phyloP scores from a whole-genome alignment of 2,888 invertebrate species.

The Graphium colonna region DNA sequence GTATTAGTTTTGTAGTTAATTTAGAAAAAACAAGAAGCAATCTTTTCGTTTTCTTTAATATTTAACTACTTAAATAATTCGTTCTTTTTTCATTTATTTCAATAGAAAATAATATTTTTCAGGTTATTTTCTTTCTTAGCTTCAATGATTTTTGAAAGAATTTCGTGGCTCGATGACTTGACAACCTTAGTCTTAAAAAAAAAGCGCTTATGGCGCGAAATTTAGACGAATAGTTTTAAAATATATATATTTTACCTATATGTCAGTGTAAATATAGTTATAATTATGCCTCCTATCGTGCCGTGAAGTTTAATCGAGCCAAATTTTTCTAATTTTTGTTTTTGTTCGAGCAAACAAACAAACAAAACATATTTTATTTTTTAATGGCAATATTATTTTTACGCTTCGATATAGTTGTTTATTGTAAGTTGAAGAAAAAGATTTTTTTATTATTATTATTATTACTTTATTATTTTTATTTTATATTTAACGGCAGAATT shows the following conservation, averaged over 20 bases:
- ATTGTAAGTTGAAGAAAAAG: conserved; percentile 29
- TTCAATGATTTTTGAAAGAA: no score
- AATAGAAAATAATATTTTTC: no score
- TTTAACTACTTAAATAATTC: no score
- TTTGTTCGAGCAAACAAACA: neutral
- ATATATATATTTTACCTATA: neutral
- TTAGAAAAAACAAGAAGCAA: no score
- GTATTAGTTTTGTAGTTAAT: neutral
- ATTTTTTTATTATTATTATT: conserved; percentile 30
- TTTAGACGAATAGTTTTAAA: no score
- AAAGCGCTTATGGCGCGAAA: no score
- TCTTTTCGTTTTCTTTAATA: no score
- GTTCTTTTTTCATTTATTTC: no score
- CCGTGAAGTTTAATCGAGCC: conserved; percentile 4
- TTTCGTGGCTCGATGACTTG: no score
- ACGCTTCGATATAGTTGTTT: conserved; percentile 30
- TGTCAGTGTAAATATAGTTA: conserved; percentile 1
- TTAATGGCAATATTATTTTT: conserved; percentile 24
- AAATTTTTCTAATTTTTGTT: neutral
- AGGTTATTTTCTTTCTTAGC: no score
- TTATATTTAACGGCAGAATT: conserved; percentile 28
- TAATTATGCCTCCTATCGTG: neutral
- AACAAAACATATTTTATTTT: conserved; percentile 6
- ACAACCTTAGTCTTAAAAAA: no score
- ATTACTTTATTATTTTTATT: conserved; percentile 10